Base-by-base conservation (phyloP, 1,140 invertebrate species). In the Anastrepha obliqua region DNA sequence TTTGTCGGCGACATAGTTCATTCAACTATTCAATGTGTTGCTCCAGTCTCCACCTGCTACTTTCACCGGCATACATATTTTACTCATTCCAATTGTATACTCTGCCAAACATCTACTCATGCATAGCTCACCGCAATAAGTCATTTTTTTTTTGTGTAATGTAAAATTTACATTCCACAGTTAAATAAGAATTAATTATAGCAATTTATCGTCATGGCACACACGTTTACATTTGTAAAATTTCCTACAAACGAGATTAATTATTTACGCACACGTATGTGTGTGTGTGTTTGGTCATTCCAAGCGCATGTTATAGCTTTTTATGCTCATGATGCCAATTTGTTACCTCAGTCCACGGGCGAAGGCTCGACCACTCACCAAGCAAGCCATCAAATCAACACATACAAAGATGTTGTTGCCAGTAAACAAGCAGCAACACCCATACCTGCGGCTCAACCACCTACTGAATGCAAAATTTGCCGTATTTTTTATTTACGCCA, bases 251-350 rank as follows among this genome's bases (percentile, higher is more conserved):
- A 47, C 44, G 44, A 74, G 44, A 47, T 74, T 44, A 62, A 59
- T 59, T 87, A 67, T 39, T 39, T 87, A 29, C 51, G 6, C 29
- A 15, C 58, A 70, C 62, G n/a, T 70, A n/a, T 81, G 11, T 62
- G 15, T 47, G 29, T 78, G 65, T 87, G 20, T 87, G n/a, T 58
- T 85, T 17, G 20, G 29, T 29, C 29, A 29, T 29, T 29, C 87
- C 85, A 86, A 42, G 70, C 87, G 64, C 67, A 15, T 42, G 67
- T 67, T 67, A 39, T 39, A 89, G 87, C 60, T 81, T 87, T 87
- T 47, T 62, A 78, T 87, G 74, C 74, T 70, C 74, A 47, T 90
- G 89, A 90, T 91, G 89, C 88, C 91, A 92, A 92, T 91, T 92
- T 92, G 91, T 91, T 91, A 92, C 90, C 91, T 92, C 91, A 74